A percentile compares a stretch with the other conserved stretches of the same genome.
phyloP scores from a whole-genome alignment of 2,113 vertebrate genomes.

The Acinonyx jubatus region DNA sequence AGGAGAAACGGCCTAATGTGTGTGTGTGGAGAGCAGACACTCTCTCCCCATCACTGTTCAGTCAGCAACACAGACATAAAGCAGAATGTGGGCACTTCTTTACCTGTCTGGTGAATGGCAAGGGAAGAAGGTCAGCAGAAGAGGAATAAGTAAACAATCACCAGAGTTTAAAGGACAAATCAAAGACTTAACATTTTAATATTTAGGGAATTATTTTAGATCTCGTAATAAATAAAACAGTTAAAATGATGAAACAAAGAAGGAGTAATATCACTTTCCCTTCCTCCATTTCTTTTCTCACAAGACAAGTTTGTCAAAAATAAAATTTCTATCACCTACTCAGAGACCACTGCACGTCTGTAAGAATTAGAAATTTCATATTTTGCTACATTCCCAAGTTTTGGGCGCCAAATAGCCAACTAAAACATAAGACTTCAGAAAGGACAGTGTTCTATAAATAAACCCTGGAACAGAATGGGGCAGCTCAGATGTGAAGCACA shows the following conservation, averaged over 20 bases:
- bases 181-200: background rate
- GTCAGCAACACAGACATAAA: background rate
- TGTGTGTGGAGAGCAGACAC: background rate
- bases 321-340: background rate
- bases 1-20: background rate
- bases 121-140: background rate
- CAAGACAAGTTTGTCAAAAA: background rate
- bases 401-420: background rate
- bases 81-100: background rate
- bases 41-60: background rate
- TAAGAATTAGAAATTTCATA: background rate
- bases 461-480: background rate
- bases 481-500: background rate
- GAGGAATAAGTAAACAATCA: background rate
- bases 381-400: background rate
- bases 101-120: background rate
- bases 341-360: background rate
- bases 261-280: background rate
- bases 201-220: background rate
- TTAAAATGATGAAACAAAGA: background rate
- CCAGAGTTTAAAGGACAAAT: background rate
- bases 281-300: background rate
- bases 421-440: slow-evolving; percentile 24
- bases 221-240: background rate
- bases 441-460: background rate